These are phyloP conservation scores for Cardiocondyla obscurior DNA, from an alignment of 1,140 invertebrate species.

Conservation along the genomic window DNA sequence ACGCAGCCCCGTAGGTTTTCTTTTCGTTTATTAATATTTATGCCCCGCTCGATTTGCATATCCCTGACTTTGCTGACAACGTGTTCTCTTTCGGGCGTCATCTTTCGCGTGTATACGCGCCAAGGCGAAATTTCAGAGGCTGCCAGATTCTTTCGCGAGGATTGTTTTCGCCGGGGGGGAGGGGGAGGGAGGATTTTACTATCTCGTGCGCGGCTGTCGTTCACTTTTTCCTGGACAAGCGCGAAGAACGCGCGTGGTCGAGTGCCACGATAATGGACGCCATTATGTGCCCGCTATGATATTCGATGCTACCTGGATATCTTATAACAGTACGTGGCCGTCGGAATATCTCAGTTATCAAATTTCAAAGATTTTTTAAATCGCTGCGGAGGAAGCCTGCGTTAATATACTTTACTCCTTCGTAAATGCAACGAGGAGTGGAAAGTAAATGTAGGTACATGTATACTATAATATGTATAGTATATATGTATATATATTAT, in stretches of 20 bases:
- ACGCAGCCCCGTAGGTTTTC: constrained; percentile 36
- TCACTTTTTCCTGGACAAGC: neutral
- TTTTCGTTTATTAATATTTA: constrained; percentile 52
- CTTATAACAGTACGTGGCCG: neutral
- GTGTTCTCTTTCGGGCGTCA: neutral
- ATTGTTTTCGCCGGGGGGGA: neutral
- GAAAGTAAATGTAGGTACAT: no score
- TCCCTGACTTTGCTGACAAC: neutral
- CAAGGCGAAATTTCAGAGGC: neutral
- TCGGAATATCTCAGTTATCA: constrained; percentile 14
- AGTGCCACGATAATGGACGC: constrained; percentile 22
- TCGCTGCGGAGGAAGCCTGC: neutral
- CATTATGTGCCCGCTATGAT: constrained; percentile 5
- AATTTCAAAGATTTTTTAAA: constrained; percentile 23
- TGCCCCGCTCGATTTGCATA: constrained; percentile 12
- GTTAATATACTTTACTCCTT: neutral
- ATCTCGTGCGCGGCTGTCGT: neutral
- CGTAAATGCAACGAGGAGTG: neutral
- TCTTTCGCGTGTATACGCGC: neutral
- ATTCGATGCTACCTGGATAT: constrained; percentile 6
- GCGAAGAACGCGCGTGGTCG: neutral
- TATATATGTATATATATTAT: neutral
- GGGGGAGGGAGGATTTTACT: neutral
- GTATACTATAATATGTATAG: no score
- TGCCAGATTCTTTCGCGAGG: neutral